These are phyloP conservation scores for Cheilosia vernalis DNA, from an alignment of 2,888 invertebrate genomes.

Conservation along the genomic window DNA sequence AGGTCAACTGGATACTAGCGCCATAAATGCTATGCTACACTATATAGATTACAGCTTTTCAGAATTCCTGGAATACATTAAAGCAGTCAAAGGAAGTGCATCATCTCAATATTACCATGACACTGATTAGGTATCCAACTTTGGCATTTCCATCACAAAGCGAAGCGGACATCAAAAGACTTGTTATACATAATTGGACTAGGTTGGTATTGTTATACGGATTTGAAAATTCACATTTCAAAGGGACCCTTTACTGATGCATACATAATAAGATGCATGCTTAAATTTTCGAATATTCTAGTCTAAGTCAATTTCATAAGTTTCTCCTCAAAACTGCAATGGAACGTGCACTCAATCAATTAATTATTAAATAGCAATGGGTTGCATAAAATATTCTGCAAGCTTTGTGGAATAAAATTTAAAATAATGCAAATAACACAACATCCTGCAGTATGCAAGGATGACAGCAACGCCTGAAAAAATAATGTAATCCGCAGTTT, in stretches of 20 bases:
- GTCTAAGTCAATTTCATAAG: not conserved
- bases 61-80: no score
- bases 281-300: not conserved
- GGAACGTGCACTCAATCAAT: conserved; percentile 15
- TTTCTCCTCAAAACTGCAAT: not conserved
- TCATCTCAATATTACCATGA: not conserved
- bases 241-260: not conserved
- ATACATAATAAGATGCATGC: not conserved
- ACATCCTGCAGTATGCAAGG: conserved; percentile 1
- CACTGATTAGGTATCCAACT: not conserved
- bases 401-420: conserved; percentile 28
- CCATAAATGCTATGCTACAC: no score
- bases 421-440: conserved; percentile 40
- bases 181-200: conserved; percentile 10
- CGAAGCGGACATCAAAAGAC: conserved; percentile 11
- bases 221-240: conserved; percentile 5
- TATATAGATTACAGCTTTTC: no score
- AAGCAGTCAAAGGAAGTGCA: not conserved
- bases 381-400: conserved; percentile 12
- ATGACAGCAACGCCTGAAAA: conserved; percentile 32
- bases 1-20: no score
- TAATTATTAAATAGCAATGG: conserved; percentile 28
- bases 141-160: conserved; percentile 16
- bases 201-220: conserved; percentile 3
- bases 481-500: conserved; percentile 40